Evolutionary conservation across 2,888 invertebrate genomes (phyloP).

Genomic region (Agrochola lychnidis): DNA sequence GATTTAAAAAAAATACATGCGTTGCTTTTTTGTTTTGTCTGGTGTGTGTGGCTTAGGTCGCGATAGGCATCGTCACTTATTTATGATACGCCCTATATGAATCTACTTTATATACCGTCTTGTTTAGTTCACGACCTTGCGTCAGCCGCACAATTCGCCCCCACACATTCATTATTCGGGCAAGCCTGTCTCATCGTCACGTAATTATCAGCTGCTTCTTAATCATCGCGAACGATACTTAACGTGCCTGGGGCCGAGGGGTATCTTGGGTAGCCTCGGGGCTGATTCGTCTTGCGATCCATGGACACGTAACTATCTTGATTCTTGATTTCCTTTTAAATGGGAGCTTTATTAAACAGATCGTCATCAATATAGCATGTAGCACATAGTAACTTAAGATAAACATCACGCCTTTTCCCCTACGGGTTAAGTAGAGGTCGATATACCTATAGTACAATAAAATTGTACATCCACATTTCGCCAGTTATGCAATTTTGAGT

Average conservation of each 20-base stretch:
- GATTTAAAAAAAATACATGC: no score
- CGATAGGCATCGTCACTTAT: not conserved
- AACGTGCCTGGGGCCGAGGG: slow-evolving; percentile 16
- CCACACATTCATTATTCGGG: slow-evolving; percentile 59
- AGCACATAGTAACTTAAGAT: no score
- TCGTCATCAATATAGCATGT: not conserved
- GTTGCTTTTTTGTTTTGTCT: not conserved
- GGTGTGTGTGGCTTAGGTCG: not conserved
- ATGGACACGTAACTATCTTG: slow-evolving; percentile 14
- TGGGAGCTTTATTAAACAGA: not conserved
- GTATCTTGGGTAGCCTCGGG: not conserved
- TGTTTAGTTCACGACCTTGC: slow-evolving; percentile 17
- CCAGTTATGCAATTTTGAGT: no score
- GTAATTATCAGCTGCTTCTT: slow-evolving; percentile 58
- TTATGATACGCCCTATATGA: not conserved
- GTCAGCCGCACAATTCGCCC: slow-evolving; percentile 56
- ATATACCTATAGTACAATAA: not conserved
- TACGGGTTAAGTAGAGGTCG: no score
- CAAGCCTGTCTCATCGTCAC: slow-evolving; percentile 44
- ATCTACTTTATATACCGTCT: not conserved
- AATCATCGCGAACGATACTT: slow-evolving; percentile 54
- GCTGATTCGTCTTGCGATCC: slow-evolving; percentile 17
- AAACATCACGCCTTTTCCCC: no score
- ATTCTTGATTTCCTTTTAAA: slow-evolving; percentile 22
- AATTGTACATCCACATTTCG: no score